phyloP scores from a whole-genome alignment of 2,888 invertebrate species.

The Cheiracanthium punctorium region DNA sequence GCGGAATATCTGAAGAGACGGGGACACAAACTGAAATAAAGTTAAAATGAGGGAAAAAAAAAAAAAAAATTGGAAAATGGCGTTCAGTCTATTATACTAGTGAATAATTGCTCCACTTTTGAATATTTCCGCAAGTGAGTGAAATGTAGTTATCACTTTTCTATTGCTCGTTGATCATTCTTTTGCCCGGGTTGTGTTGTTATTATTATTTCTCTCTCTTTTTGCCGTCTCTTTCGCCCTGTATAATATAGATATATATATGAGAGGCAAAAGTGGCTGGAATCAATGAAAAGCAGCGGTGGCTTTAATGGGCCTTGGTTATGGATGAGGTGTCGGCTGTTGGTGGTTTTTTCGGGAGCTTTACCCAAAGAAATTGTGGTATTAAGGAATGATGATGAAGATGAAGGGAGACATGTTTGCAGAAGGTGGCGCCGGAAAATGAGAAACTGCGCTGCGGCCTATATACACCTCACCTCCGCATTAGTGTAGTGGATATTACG shows the following conservation, averaged over 20 bases:
- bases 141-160: conserved; percentile 68
- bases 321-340: not conserved
- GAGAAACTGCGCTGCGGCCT: not conserved
- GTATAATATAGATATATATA: no score
- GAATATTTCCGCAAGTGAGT: conserved; percentile 70
- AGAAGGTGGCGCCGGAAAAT: conserved; percentile 35
- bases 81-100: conserved; percentile 63
- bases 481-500: not conserved
- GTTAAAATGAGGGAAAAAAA: not conserved
- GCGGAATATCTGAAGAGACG: conserved; percentile 13
- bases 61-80: conserved; percentile 36
- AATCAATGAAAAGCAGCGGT: not conserved
- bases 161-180: conserved; percentile 68
- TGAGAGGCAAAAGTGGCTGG: not conserved
- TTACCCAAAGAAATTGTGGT: conserved; percentile 2
- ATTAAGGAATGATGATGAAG: conserved; percentile 36
- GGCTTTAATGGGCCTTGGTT: conserved; percentile 14
- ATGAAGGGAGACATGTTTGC: conserved; percentile 53
- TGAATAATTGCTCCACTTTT: conserved; percentile 69
- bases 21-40: not conserved
- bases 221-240: not conserved
- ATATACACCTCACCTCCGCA: not conserved
- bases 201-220: not conserved
- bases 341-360: conserved; percentile 2
- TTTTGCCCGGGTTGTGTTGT: not conserved